Evolutionary conservation across 2,113 vertebrate species (phyloP).

Genomic region (Corydoras maculifer): DNA sequence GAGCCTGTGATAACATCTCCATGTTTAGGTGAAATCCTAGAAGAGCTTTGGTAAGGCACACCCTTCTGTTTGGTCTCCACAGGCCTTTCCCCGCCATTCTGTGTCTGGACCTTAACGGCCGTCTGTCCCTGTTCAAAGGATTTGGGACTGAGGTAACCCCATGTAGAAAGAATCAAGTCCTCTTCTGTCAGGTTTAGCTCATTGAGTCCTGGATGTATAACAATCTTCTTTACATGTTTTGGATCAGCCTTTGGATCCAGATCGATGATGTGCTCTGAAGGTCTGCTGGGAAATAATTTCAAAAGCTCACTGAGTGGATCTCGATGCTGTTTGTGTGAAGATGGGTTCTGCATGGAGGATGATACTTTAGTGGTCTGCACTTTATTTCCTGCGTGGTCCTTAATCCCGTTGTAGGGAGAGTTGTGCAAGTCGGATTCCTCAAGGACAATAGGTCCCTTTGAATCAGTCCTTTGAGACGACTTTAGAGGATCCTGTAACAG

Average conservation of each 20-base stretch:
- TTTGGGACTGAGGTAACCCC: not conserved
- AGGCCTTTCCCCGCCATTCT: conserved; percentile 8
- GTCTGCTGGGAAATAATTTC: conserved; percentile 29
- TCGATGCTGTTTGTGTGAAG: conserved; percentile 37
- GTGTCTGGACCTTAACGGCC: not conserved
- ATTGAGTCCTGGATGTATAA: not conserved
- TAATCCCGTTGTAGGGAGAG: conserved; percentile 2
- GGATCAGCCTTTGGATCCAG: conserved; percentile 1
- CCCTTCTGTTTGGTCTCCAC: conserved; percentile 4
- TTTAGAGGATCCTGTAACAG: conserved; percentile 26
- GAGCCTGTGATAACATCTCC: not conserved
- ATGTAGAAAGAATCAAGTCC: conserved; percentile 28
- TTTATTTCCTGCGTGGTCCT: conserved; percentile 31
- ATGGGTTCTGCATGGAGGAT: conserved; percentile 48
- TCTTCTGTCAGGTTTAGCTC: conserved; percentile 39
- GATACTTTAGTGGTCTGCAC: conserved; percentile 29
- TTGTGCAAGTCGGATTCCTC: conserved; percentile 29
- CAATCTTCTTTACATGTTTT: not conserved
- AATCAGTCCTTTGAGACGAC: conserved; percentile 14
- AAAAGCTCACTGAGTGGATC: rapidly evolving
- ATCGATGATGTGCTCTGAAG: conserved; percentile 4
- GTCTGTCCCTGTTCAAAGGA: not conserved
- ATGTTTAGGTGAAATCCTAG: not conserved
- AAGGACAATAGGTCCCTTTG: conserved; percentile 23
- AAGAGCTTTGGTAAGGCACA: not conserved